Conservation (phyloP, 2,113 vertebrate species). For the Oncorhynchus mykiss region DNA sequence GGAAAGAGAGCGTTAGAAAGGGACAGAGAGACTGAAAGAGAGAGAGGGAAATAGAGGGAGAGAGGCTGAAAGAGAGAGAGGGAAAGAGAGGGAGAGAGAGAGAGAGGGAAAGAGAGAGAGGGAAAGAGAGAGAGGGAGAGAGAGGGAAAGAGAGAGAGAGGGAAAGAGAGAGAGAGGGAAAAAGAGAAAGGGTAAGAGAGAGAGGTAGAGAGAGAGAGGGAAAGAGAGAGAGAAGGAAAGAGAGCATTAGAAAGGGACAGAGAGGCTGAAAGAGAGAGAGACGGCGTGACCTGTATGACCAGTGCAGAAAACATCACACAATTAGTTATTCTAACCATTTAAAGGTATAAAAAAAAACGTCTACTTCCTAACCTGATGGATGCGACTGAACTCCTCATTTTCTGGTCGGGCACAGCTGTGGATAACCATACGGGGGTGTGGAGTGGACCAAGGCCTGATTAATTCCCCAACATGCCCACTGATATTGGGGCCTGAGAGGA, state of each 20-base stretch:
- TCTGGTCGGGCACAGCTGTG: constrained; percentile 37
- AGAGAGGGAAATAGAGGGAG: not conserved
- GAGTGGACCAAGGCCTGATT: constrained; percentile 32
- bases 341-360: constrained; percentile 22
- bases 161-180: too few species aligned
- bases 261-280: not conserved
- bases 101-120: not conserved
- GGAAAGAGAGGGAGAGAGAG: not conserved
- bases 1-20: too few species aligned
- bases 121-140: too few species aligned
- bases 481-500: constrained; percentile 28
- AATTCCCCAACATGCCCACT: constrained; percentile 40
- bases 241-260: not conserved
- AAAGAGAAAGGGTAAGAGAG: not conserved
- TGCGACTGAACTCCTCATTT: constrained; percentile 46
- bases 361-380: constrained; percentile 32
- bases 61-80: not conserved
- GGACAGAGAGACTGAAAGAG: not conserved
- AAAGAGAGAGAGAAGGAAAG: not conserved
- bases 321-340: not conserved
- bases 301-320: constrained; percentile 37
- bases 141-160: too few species aligned
- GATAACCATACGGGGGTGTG: not conserved
- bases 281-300: constrained; percentile 40
- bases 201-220: not conserved